Evolutionary conservation across 2,888 invertebrate species (phyloP), one percentile per base, ranked within the genome.

Genomic region (Oxyteleia sp.): DNA sequence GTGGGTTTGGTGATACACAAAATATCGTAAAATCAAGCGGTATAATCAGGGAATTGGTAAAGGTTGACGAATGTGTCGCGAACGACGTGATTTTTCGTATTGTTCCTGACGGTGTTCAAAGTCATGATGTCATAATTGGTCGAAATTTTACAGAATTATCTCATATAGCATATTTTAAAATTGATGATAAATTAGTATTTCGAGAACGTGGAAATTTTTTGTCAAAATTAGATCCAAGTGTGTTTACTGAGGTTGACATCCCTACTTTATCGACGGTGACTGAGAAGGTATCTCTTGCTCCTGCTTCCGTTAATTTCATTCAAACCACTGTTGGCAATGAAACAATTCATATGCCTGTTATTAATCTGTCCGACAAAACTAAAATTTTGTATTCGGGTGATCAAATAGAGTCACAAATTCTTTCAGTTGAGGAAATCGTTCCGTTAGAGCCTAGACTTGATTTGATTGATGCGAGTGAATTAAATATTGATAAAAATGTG

Each of bases 51-150:
- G 83, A 53, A 13, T 29, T 43, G 2, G 63, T 86, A 4, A 43
- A 49, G 18, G 55, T 86, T 4, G 86, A 87, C 41, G 75, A 59
- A 23, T 76, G 82, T 0, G 7, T 4, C 13, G 84, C 66, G 4
- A 43, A 85, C 0, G 18, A 74, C 2, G 71, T 88, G 0, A 38
- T 47, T 0, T 45, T 68, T 0, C 51, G 68, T 8, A 11, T 66
- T 0, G 53, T 66, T 3, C 55, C 68, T 0, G 55, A 68, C 15
- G 38, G 51, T 32, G 55, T 55, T 23, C 43, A 68, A 18, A 8
- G 0, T 4, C 41, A 20, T 11, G 43, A 53, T 8, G 68, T 26
- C 0, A 53, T 68, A 0, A 32, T 68, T 7, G 68, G 53, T 0
- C 53, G 55, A 1, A 32, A 26, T 11, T 68, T 55, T 18, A 55